These are phyloP conservation scores for Cercocebus atys DNA, from an alignment of 2,113 vertebrate species.

Conservation along the genomic window DNA sequence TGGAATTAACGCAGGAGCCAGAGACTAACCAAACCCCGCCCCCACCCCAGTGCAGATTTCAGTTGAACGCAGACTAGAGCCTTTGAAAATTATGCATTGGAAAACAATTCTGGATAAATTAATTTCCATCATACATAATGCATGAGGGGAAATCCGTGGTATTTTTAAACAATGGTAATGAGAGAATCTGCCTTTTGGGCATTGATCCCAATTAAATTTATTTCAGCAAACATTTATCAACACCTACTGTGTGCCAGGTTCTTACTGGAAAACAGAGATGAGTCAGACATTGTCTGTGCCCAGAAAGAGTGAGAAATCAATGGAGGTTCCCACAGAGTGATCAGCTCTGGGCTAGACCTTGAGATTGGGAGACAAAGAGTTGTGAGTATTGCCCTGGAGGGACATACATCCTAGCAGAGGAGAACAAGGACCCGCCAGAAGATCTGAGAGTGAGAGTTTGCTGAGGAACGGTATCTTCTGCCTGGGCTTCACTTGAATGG, in stretches of 20 bases:
- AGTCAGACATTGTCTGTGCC: slow-evolving; percentile 39
- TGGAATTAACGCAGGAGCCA: not conserved
- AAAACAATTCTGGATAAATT: slow-evolving; percentile 62
- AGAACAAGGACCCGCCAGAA: not conserved
- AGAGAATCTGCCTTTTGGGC: slow-evolving; percentile 68
- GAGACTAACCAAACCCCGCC: not conserved
- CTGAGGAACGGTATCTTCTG: fast-evolving
- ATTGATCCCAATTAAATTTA: slow-evolving; percentile 59
- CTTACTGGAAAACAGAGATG: slow-evolving; percentile 63
- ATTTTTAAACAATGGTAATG: slow-evolving; percentile 69
- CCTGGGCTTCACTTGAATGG: fast-evolving
- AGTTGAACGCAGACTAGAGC: not conserved
- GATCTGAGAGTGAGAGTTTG: no score
- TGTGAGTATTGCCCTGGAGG: not conserved
- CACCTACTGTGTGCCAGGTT: slow-evolving; percentile 76
- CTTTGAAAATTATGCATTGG: slow-evolving; percentile 18
- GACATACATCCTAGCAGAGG: not conserved
- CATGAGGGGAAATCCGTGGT: slow-evolving; percentile 55
- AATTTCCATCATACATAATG: slow-evolving; percentile 61
- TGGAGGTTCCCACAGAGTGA: not conserved
- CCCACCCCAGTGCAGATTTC: not conserved
- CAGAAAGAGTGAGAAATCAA: not conserved
- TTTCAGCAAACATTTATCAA: slow-evolving; percentile 71
- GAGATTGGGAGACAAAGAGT: not conserved
- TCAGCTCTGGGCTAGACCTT: not conserved